Percentiles rank a stretch among this genome's conserved stretches.
phyloP scores from a whole-genome alignment of 2,113 vertebrate genomes.

The Triplophysa tibetana region DNA sequence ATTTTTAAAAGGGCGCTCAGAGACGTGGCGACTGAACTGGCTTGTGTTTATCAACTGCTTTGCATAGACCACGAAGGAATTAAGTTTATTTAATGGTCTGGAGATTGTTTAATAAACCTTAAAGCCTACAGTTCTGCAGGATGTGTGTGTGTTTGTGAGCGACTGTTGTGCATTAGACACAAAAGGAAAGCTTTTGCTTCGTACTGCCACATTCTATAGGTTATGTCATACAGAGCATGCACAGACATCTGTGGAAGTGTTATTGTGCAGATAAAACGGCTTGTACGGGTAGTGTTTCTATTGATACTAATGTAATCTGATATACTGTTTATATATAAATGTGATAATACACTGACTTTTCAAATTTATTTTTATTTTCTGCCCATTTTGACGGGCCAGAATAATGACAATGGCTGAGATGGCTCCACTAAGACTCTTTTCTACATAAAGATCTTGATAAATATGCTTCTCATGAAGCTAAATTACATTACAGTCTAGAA shows the following conservation, averaged over 20 bases:
- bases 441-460: not conserved
- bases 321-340: not conserved
- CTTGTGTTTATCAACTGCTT: conserved; percentile 22
- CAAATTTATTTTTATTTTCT: too few relatives aligned
- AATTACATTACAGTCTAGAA: not conserved
- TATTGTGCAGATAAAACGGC: not conserved
- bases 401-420: conserved; percentile 37
- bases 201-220: conserved; percentile 1
- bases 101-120: conserved; percentile 35
- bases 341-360: too few relatives aligned
- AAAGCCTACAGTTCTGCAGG: not conserved
- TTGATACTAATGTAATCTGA: not conserved
- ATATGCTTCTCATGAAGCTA: not conserved
- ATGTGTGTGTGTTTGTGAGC: not conserved
- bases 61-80: conserved; percentile 29
- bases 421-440: not conserved
- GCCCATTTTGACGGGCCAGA: not conserved
- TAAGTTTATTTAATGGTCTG: conserved; percentile 36
- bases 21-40: conserved; percentile 33
- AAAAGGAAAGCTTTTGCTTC: conserved; percentile 12
- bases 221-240: conserved; percentile 1
- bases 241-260: not conserved
- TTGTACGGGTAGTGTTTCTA: not conserved
- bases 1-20: conserved; percentile 14
- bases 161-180: conserved; percentile 18